Evolutionary conservation across 2,797 vertebrate genomes (phyloP).

Genomic region (Gobio occitaniae): DNA sequence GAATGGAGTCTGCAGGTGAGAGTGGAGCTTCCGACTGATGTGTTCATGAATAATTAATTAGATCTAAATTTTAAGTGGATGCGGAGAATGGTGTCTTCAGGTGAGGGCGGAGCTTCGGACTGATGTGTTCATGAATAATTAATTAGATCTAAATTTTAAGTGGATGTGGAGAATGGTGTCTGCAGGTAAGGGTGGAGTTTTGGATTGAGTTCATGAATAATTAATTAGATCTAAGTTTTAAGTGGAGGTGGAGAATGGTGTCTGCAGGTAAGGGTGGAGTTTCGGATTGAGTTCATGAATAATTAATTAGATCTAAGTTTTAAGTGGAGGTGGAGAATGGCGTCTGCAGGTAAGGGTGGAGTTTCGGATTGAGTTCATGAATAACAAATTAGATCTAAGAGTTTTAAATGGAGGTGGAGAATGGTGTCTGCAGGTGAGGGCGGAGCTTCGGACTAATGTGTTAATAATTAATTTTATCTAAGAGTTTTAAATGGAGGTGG

Average conservation of each 20-base stretch:
- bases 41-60: not conserved
- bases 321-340: not conserved
- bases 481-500: no score
- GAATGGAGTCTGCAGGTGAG: slow-evolving; percentile 79
- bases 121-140: not conserved
- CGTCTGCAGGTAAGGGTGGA: slow-evolving; percentile 69
- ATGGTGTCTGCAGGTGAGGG: slow-evolving; percentile 56
- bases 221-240: not conserved
- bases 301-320: not conserved
- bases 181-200: slow-evolving; percentile 84
- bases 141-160: no score
- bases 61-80: not conserved
- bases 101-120: slow-evolving; percentile 71
- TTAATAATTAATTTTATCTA: not conserved
- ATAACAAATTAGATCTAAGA: not conserved
- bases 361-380: not conserved
- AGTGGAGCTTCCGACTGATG: slow-evolving; percentile 48
- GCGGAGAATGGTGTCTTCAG: slow-evolving; percentile 77
- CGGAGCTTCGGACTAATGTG: not conserved
- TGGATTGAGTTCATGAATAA: not conserved
- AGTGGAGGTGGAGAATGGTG: not conserved
- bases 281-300: not conserved
- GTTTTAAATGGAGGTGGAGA: not conserved
- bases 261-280: slow-evolving; percentile 78
- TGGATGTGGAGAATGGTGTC: slow-evolving; percentile 87